Evolutionary conservation across 2,797 vertebrate species (phyloP).

Genomic region (Scomberomorus guttatus): DNA sequence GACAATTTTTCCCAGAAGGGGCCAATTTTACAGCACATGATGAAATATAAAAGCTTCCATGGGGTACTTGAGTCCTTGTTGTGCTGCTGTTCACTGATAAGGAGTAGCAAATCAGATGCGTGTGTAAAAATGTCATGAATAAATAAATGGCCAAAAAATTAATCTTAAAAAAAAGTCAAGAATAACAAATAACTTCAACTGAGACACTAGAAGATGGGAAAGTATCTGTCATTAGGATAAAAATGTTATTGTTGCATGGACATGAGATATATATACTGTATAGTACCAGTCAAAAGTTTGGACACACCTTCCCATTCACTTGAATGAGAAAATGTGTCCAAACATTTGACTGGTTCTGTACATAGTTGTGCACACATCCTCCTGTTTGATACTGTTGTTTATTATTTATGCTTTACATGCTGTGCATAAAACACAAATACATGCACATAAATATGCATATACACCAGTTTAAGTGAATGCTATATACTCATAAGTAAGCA

Average conservation of each 20-base stretch:
- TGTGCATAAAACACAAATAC: no score
- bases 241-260: background rate
- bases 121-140: constrained; percentile 28
- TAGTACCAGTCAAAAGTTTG: no score
- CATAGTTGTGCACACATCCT: background rate
- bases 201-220: background rate
- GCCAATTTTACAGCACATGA: constrained; percentile 25
- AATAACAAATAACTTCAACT: constrained; percentile 1
- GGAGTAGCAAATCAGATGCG: constrained; percentile 10
- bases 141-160: background rate
- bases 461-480: background rate
- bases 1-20: background rate
- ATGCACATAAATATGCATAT: background rate
- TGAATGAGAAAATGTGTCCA: no score
- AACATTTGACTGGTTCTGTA: no score
- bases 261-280: no score
- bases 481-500: background rate
- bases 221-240: constrained; percentile 26
- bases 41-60: constrained; percentile 20
- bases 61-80: constrained; percentile 16
- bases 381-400: background rate
- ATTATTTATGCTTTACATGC: no score
- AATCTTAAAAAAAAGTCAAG: no score
- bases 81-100: constrained; percentile 11
- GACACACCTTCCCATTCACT: background rate